Percentiles rank a stretch among this genome's conserved stretches.
Conservation (phyloP, 64 coral and sea anemone species). For the Montipora capricornis region DNA sequence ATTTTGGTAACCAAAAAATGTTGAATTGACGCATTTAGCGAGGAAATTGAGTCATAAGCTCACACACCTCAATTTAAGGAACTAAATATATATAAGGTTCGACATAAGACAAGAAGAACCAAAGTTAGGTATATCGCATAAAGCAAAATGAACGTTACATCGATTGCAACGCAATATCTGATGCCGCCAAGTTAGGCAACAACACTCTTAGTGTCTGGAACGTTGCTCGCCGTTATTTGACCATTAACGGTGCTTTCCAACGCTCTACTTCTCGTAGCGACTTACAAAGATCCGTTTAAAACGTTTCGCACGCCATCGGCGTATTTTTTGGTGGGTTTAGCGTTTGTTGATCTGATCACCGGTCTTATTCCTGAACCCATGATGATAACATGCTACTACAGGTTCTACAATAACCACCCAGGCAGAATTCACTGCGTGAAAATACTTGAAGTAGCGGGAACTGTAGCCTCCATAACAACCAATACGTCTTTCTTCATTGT, state of each 20-base stretch:
- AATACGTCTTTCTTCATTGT: constrained; percentile 80
- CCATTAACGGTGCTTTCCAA: constrained; percentile 56
- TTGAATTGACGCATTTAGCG: too few species aligned
- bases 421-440: not conserved
- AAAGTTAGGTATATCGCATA: too few species aligned
- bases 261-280: constrained; percentile 63
- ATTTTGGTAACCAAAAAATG: too few species aligned
- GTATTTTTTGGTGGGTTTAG: constrained; percentile 70
- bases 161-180: not conserved
- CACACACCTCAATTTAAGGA: too few species aligned
- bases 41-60: too few species aligned
- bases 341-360: constrained; percentile 63
- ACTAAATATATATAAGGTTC: too few species aligned
- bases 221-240: constrained; percentile 51
- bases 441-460: constrained; percentile 1
- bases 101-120: too few species aligned
- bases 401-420: constrained; percentile 35
- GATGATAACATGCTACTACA: constrained; percentile 58
- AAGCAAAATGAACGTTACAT: not conserved
- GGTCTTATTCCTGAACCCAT: constrained; percentile 71
- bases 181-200: not conserved
- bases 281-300: constrained; percentile 67
- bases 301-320: constrained; percentile 75
- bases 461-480: constrained; percentile 31
- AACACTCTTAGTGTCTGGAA: constrained; percentile 26